Evolutionary conservation across 2,888 invertebrate genomes (phyloP).

Genomic region (Campoplex capitator): DNA sequence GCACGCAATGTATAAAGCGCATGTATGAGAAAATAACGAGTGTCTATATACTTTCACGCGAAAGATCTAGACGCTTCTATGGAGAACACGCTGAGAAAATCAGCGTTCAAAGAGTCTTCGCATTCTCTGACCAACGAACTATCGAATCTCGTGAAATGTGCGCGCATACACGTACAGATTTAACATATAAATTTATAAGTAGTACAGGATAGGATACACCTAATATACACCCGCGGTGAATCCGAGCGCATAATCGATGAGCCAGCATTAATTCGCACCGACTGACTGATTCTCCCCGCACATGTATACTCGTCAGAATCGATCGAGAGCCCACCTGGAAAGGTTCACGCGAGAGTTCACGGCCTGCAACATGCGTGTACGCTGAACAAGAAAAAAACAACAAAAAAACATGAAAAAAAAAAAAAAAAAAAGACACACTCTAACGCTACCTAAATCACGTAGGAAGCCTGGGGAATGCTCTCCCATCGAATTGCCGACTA

Average conservation of each 20-base stretch:
- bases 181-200: not conserved
- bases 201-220: conserved; percentile 22
- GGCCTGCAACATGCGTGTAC: conserved; percentile 70
- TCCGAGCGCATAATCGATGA: conserved; percentile 81
- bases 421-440: conserved; percentile 53
- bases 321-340: conserved; percentile 72
- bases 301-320: conserved; percentile 74
- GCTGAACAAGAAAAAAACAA: conserved; percentile 46
- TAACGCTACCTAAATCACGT: conserved; percentile 80
- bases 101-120: conserved; percentile 39
- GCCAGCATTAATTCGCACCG: conserved; percentile 83
- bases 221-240: conserved; percentile 64
- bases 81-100: conserved; percentile 38
- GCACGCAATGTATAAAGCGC: not conserved
- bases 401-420: too few relatives aligned
- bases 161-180: not conserved
- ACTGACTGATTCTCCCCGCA: conserved; percentile 76
- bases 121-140: conserved; percentile 47
- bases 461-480: conserved; percentile 67
- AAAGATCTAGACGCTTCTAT: conserved; percentile 19
- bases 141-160: conserved; percentile 14
- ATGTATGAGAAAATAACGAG: conserved; percentile 30
- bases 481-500: conserved; percentile 66
- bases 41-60: conserved; percentile 50
- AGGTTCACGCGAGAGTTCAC: conserved; percentile 75